These are phyloP conservation scores for Nowickia ferox DNA, from an alignment of 2,888 invertebrate species.

Conservation along the genomic window DNA sequence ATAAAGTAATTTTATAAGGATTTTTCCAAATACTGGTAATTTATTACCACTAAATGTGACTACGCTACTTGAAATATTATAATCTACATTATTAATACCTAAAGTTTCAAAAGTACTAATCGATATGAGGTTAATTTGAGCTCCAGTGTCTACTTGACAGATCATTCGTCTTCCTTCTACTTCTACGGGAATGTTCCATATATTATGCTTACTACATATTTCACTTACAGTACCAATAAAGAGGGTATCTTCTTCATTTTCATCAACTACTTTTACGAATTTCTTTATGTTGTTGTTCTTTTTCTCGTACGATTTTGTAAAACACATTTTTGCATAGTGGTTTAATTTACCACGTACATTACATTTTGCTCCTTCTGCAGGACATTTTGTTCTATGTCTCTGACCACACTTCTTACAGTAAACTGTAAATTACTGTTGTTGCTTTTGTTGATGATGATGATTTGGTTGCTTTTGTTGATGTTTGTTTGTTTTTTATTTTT, in stretches of 20 bases:
- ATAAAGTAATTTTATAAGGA: constrained; percentile 19
- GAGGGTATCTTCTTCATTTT: neutral
- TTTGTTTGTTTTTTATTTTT: neutral
- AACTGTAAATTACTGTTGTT: constrained; percentile 3
- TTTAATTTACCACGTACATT: constrained; percentile 30
- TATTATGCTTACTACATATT: neutral
- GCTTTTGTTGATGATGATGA: constrained; percentile 18
- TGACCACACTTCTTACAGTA: constrained; percentile 48
- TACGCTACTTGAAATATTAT: constrained; percentile 41
- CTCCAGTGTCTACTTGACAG: constrained; percentile 7
- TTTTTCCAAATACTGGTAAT: too few relatives aligned
- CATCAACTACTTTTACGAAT: neutral
- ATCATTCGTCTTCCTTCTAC: constrained; percentile 1
- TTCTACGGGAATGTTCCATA: constrained; percentile 25
- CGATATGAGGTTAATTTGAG: constrained; percentile 17
- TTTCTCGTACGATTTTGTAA: neutral
- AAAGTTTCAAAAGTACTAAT: constrained; percentile 25
- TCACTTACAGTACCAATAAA: neutral
- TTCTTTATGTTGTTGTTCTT: neutral
- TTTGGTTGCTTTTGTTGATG: constrained; percentile 8
- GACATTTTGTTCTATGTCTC: constrained; percentile 32
- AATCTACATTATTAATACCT: constrained; percentile 31
- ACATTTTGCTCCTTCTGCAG: too few relatives aligned
- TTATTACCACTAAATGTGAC: constrained; percentile 46
- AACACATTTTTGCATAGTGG: constrained; percentile 58